A percentile compares a stretch with the other conserved stretches of the same genome.
phyloP scores from a whole-genome alignment of 2,113 vertebrate genomes.

The Entelurus aequoreus region DNA sequence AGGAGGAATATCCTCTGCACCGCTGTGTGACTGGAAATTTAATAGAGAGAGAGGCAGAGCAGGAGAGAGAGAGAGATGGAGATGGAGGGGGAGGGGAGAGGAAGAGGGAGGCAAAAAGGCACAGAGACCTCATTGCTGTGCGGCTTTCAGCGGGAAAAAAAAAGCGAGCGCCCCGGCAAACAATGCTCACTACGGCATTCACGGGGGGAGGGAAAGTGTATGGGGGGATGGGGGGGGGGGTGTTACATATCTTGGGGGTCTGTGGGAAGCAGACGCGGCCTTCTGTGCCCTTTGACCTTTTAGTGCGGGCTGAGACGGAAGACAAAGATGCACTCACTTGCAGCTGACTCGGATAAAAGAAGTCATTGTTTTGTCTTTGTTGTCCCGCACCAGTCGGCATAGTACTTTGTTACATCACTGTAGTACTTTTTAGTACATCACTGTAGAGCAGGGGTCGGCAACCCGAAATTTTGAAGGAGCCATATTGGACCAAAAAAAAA shows the following conservation, averaged over 20 bases:
- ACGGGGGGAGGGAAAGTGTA: conserved; percentile 18
- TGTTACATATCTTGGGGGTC: conserved; percentile 49
- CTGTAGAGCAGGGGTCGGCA: too few relatives aligned
- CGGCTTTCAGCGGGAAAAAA: conserved; percentile 50
- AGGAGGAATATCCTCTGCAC: conserved; percentile 79
- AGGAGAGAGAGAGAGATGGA: conserved; percentile 29
- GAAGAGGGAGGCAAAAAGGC: conserved; percentile 60
- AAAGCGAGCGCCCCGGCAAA: conserved; percentile 45
- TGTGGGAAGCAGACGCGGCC: conserved; percentile 57
- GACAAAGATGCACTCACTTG: conserved; percentile 29
- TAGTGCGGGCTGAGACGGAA: conserved; percentile 40
- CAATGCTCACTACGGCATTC: conserved; percentile 68
- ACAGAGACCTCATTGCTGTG: conserved; percentile 72
- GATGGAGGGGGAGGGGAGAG: conserved; percentile 46
- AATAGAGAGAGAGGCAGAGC: conserved; percentile 65
- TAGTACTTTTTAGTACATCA: too few relatives aligned
- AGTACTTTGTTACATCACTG: too few relatives aligned
- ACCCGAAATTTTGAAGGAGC: too few relatives aligned
- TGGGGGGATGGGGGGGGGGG: conserved; percentile 13
- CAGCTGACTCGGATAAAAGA: neutral
- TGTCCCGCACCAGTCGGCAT: too few relatives aligned
- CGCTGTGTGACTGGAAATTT: conserved; percentile 81
- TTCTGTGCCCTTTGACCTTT: conserved; percentile 62
- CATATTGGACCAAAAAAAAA: too few relatives aligned
- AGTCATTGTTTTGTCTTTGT: too few relatives aligned